Base-by-base conservation (phyloP, 2,797 vertebrate species). In the Phoxinus dragarum region DNA sequence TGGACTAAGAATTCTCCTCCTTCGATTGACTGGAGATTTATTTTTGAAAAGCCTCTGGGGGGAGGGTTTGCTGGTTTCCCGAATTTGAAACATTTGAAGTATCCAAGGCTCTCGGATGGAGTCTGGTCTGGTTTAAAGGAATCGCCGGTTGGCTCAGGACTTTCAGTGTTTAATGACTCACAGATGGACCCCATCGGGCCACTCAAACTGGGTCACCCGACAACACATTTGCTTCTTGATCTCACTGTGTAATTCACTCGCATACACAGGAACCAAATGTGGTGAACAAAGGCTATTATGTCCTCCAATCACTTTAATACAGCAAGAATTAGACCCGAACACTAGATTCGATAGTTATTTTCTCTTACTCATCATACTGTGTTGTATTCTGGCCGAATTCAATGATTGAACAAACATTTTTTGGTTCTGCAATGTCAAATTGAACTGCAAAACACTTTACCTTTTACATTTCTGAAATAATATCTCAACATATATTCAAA, bases 31-130 rank as follows among this genome's bases (percentile, higher is more conserved):
- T 91, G 85, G 89, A 90, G 92, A 94, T 94, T 94, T 94, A 92
- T 94, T 93, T 94, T 92, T 86, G 80, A 87, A 93, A 92, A 89
- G 84, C 91, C 92, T 93, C 87, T 68, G 68, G 87, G 92, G 93
- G 92, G 92, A 91, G 90, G 92, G 91, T 89, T 92, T 90, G 91
- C 81, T 91, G 87, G 91, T 94, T 93, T 91, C 89, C 87, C 92
- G 90, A 93, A 94, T 94, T 91, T 92, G 89, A 94, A 94, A 92
- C 92, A 94, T 94, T 94, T 94, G 92, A 95, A 94, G 93, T 93
- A 93, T 93, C 91, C 82, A 82, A 91, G 86, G 68, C 89, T 90
- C 80, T 81, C 66, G 80, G 69, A 71, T 84, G 69, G 61, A 90
- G 90, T 93, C 93, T 94, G 94, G 91, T 94, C 91, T 91, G 88